A percentile compares a stretch with the other conserved stretches of the same genome.
These are phyloP conservation scores for Pimephales promelas DNA, from an alignment of 2,113 vertebrate genomes.

Conservation along the genomic window DNA sequence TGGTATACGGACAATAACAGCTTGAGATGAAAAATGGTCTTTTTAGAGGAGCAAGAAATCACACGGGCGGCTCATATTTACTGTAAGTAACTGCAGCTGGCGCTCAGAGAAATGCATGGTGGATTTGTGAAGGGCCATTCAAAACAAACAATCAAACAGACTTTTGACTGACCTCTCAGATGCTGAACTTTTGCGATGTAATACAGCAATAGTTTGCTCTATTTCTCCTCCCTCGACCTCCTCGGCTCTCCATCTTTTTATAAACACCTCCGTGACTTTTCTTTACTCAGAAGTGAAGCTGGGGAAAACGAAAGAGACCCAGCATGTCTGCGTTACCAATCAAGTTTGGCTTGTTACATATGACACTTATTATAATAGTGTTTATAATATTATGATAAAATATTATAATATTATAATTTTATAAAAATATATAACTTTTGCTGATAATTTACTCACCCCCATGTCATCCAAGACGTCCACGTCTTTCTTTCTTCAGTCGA, in stretches of 20 bases:
- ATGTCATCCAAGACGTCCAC: too few relatives aligned
- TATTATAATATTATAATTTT: too few relatives aligned
- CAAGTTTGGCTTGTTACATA: background rate
- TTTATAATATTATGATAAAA: too few relatives aligned
- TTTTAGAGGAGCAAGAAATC: slow-evolving; percentile 2
- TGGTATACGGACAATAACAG: slow-evolving; percentile 26
- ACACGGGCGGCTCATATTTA: background rate
- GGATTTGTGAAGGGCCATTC: slow-evolving; percentile 5
- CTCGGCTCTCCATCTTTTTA: background rate
- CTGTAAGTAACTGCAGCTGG: slow-evolving; percentile 9
- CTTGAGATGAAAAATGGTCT: slow-evolving; percentile 23
- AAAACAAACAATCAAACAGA: background rate
- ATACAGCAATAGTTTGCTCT: background rate
- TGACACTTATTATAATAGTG: background rate
- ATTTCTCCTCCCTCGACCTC: background rate
- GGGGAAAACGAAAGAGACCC: background rate
- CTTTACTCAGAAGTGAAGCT: too few relatives aligned
- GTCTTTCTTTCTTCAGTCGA: too few relatives aligned
- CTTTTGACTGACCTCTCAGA: background rate
- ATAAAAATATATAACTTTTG: too few relatives aligned
- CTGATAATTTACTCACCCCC: too few relatives aligned
- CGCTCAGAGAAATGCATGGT: background rate
- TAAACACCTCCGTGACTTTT: background rate
- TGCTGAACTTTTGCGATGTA: background rate
- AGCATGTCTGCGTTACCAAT: background rate